These are phyloP conservation scores for Canis aureus DNA, from an alignment of 2,113 vertebrate genomes.

Conservation along the genomic window DNA sequence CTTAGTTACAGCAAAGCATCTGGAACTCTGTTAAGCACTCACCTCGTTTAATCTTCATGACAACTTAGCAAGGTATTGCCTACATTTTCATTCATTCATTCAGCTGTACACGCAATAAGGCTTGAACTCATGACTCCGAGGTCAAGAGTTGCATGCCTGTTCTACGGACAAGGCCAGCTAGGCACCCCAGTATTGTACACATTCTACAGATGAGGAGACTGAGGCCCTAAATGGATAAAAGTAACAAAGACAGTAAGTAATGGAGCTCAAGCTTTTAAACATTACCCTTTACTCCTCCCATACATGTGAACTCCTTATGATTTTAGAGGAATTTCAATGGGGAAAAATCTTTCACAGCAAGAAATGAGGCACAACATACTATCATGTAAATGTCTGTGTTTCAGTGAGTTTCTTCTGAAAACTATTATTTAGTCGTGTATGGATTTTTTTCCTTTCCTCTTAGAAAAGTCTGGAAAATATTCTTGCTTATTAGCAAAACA, in stretches of 20 bases:
- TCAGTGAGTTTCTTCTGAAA: constrained; percentile 41
- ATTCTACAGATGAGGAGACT: background rate
- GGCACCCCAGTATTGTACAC: background rate
- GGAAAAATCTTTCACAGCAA: background rate
- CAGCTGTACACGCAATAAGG: background rate
- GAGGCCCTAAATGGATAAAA: background rate
- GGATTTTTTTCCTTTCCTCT: constrained; percentile 6
- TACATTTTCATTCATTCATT: background rate
- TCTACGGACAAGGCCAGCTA: background rate
- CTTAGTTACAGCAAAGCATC: background rate
- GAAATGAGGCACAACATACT: background rate
- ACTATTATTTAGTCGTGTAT: background rate
- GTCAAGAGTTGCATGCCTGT: background rate
- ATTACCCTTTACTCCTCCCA: background rate
- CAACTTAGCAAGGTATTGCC: background rate
- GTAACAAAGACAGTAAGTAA: background rate
- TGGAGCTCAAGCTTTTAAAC: background rate
- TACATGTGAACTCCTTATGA: background rate
- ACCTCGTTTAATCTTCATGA: background rate
- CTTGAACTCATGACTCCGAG: background rate
- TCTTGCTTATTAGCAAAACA: constrained; percentile 12
- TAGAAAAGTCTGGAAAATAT: constrained; percentile 35
- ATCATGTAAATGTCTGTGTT: background rate
- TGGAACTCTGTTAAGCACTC: background rate
- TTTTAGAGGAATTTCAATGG: background rate